Conservation (phyloP, 2,888 invertebrate species). For the Lepidocyrtoides sp. region DNA sequence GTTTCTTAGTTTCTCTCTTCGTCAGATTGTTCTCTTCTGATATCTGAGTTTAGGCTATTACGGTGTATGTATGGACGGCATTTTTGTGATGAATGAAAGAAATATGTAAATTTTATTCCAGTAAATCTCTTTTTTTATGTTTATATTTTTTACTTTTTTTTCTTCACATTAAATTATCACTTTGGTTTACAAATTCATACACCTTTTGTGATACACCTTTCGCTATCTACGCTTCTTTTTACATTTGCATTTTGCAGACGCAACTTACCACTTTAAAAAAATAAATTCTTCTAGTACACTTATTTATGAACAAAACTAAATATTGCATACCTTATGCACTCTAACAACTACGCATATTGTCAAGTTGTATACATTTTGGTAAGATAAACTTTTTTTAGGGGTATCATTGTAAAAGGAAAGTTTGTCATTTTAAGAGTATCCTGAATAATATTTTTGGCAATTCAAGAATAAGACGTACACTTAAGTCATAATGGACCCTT, state of each 20-base stretch:
- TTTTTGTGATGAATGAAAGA: conserved; percentile 11
- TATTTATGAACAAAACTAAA: conserved; percentile 38
- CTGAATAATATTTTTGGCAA: conserved; percentile 37
- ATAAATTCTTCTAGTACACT: not conserved
- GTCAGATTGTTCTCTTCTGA: too few relatives aligned
- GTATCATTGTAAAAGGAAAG: conserved; percentile 22
- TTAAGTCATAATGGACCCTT: not conserved
- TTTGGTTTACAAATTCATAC: conserved; percentile 11
- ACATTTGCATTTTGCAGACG: not conserved
- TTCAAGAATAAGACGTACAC: conserved; percentile 30
- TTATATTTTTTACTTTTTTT: conserved; percentile 16
- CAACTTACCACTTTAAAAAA: not conserved
- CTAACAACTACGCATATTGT: not conserved
- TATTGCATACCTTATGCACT: not conserved
- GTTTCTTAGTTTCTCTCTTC: too few relatives aligned
- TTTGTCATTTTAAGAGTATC: conserved; percentile 56
- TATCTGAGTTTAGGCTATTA: too few relatives aligned
- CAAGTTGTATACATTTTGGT: not conserved
- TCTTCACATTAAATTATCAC: conserved; percentile 4
- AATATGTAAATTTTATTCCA: not conserved
- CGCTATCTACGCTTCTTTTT: not conserved
- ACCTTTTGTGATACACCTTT: not conserved
- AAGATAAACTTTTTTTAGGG: not conserved
- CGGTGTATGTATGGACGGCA: too few relatives aligned
- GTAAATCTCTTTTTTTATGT: conserved; percentile 12